Conservation (phyloP, 1,140 invertebrate genomes). For the Drosophila parvula region DNA sequence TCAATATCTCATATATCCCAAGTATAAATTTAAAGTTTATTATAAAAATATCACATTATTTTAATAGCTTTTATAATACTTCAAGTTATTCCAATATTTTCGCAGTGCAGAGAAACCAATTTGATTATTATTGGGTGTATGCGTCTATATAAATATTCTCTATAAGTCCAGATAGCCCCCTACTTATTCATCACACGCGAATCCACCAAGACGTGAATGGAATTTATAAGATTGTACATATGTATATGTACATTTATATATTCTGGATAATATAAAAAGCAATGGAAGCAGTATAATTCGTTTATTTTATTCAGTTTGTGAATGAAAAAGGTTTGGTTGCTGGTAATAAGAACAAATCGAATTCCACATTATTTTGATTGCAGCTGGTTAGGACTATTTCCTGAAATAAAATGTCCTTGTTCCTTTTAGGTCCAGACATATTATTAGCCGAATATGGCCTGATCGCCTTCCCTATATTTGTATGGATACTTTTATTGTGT, state of each 20-base stretch:
- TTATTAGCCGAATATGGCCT: not conserved
- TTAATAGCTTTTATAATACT: not conserved
- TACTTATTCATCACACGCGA: slow-evolving; percentile 10
- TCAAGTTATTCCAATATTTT: not conserved
- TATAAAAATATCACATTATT: not conserved
- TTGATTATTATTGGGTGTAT: slow-evolving; percentile 16
- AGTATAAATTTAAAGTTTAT: too few species aligned
- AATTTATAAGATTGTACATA: slow-evolving; percentile 2
- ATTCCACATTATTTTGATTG: not conserved
- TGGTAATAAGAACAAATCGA: not conserved
- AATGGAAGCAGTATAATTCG: not conserved
- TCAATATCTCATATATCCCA: too few species aligned
- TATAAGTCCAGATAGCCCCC: slow-evolving; percentile 2
- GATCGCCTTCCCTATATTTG: not conserved
- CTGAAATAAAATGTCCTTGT: not conserved
- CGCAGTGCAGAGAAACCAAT: not conserved
- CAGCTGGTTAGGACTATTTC: not conserved
- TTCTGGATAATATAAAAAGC: not conserved
- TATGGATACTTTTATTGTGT: not conserved
- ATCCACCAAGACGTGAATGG: not conserved
- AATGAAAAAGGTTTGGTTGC: slow-evolving; percentile 2
- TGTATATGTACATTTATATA: not conserved
- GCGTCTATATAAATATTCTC: not conserved
- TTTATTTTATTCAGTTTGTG: not conserved
- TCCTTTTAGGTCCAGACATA: not conserved